Conservation (phyloP, 2,888 invertebrate genomes). For the Cylindroiulus punctatus region DNA sequence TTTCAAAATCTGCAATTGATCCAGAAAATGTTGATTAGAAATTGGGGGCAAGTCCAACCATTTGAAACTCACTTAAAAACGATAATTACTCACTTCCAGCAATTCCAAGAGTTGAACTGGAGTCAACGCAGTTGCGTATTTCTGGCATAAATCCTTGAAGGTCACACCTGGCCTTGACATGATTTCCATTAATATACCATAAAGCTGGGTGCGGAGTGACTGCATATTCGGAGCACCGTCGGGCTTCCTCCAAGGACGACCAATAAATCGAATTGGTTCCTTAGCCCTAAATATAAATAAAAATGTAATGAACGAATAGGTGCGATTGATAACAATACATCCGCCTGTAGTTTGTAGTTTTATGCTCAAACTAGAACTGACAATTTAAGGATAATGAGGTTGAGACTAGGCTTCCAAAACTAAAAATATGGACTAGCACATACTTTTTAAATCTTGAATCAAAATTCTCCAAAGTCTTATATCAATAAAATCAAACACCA, state of each 20-base stretch:
- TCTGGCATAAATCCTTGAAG: constrained; percentile 70
- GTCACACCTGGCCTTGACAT: constrained; percentile 73
- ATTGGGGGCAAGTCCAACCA: background rate
- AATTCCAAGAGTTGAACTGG: constrained; percentile 74
- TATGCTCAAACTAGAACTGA: too few species aligned
- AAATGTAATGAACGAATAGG: background rate
- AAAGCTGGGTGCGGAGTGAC: constrained; percentile 76
- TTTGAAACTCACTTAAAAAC: background rate
- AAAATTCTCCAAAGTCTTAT: too few species aligned
- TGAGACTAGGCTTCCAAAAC: too few species aligned
- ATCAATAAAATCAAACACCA: background rate
- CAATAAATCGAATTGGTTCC: constrained; percentile 62
- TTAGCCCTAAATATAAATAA: background rate
- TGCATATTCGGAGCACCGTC: constrained; percentile 77
- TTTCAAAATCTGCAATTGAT: constrained; percentile 53
- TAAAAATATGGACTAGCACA: too few species aligned
- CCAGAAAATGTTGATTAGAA: constrained; percentile 6
- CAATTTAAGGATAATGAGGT: too few species aligned
- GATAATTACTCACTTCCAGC: constrained; percentile 70
- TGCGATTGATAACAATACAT: too few species aligned
- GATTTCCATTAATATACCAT: constrained; percentile 74
- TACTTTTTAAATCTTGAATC: too few species aligned
- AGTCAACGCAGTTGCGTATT: constrained; percentile 74
- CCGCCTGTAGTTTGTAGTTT: too few species aligned
- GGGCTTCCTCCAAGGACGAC: constrained; percentile 78